phyloP scores from a whole-genome alignment of 2,797 vertebrate species.

The Eulemur coronatus region DNA sequence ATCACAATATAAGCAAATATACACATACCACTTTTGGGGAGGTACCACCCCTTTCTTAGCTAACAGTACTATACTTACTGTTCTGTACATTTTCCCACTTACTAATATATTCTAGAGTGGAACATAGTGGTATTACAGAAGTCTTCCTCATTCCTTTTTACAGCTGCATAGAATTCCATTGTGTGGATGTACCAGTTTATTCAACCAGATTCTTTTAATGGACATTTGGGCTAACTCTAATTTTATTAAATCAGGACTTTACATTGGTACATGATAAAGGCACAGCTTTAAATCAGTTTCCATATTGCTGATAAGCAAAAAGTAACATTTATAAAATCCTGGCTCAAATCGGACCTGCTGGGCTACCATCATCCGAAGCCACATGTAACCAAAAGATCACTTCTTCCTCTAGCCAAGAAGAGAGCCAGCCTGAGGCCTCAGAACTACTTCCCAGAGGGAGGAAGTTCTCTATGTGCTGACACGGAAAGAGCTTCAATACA shows the following conservation, averaged over 20 bases:
- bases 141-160: not conserved
- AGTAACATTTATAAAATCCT: not conserved
- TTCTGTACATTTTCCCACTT: not conserved
- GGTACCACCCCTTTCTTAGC: not conserved
- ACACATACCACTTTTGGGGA: not conserved
- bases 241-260: not conserved
- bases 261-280: not conserved
- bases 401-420: not conserved
- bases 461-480: not conserved
- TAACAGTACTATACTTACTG: not conserved
- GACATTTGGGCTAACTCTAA: not conserved
- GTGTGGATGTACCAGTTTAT: not conserved
- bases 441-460: not conserved
- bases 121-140: not conserved
- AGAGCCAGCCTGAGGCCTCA: rapidly evolving
- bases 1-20: not conserved
- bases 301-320: not conserved
- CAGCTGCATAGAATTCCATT: not conserved
- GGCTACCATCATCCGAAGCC: not conserved
- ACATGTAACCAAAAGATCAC: not conserved
- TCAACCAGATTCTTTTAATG: not conserved
- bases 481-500: not conserved
- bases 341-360: not conserved
- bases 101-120: not conserved
- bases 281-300: not conserved